Percentiles rank a stretch among this genome's conserved stretches.
Conservation (phyloP, 2,888 invertebrate genomes). For the Drosophila incognita region DNA sequence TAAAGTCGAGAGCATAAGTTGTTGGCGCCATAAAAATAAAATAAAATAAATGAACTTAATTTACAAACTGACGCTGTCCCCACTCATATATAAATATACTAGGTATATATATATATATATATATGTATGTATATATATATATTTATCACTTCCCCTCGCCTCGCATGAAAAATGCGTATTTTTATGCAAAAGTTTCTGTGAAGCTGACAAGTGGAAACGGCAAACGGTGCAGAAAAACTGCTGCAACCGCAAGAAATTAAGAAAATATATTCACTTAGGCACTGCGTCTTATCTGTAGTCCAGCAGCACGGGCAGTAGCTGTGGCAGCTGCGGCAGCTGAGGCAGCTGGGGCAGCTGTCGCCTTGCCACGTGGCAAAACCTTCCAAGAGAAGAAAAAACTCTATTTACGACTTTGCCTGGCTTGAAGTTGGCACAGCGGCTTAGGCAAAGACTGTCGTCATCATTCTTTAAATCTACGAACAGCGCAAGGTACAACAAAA, state of each 20-base stretch:
- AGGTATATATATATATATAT: neutral
- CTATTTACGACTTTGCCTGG: constrained; percentile 6
- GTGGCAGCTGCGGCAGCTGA: neutral
- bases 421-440: neutral
- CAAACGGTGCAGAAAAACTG: constrained; percentile 61
- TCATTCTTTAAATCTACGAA: constrained; percentile 11
- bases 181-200: constrained; percentile 44
- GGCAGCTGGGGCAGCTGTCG: constrained; percentile 1
- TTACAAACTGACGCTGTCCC: constrained; percentile 33
- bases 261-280: constrained; percentile 63
- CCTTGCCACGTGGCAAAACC: constrained; percentile 15
- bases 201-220: constrained; percentile 48
- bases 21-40: constrained; percentile 49
- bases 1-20: constrained; percentile 29
- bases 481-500: neutral
- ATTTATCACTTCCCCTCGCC: neutral
- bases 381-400: neutral
- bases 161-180: constrained; percentile 52
- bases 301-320: constrained; percentile 14
- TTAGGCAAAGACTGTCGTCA: constrained; percentile 14
- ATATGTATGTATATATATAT: neutral
- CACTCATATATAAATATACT: neutral
- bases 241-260: constrained; percentile 67
- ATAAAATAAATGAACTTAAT: constrained; percentile 57
- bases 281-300: constrained; percentile 59